Percentiles rank a stretch among this genome's conserved stretches.
Conservation (phyloP, 1,140 invertebrate genomes). For the Leucophenga varia region DNA sequence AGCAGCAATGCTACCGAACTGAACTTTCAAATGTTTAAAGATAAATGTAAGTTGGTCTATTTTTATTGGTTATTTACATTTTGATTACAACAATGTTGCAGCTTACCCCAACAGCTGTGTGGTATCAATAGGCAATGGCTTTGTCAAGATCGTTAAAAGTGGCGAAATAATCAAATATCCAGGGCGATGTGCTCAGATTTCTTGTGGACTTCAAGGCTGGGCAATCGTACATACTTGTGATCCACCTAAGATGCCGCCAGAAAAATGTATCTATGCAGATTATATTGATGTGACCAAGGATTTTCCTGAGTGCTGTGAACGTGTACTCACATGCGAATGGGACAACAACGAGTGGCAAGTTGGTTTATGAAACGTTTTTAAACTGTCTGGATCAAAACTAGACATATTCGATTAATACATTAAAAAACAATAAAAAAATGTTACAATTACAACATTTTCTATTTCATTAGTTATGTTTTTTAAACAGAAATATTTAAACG, state of each 20-base stretch:
- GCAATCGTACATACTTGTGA: slow-evolving; percentile 25
- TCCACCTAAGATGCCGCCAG: background rate
- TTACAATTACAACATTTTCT: too few species aligned
- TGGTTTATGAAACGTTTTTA: too few species aligned
- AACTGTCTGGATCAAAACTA: too few species aligned
- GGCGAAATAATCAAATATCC: slow-evolving; percentile 13
- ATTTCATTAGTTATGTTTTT: too few species aligned
- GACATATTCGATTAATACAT: too few species aligned
- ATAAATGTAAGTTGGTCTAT: background rate
- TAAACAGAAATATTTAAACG: too few species aligned
- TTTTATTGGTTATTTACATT: too few species aligned
- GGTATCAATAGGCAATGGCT: background rate
- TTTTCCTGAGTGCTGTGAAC: slow-evolving; percentile 23
- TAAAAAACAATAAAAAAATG: too few species aligned
- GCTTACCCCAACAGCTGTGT: slow-evolving; percentile 22
- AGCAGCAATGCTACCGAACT: too few species aligned
- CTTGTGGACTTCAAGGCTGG: slow-evolving; percentile 27
- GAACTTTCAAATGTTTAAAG: background rate
- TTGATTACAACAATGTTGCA: too few species aligned
- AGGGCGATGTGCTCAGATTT: slow-evolving; percentile 18
- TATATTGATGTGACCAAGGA: background rate
- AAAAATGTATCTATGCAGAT: slow-evolving; percentile 10
- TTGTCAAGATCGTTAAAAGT: background rate
- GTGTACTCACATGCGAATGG: slow-evolving; percentile 21
- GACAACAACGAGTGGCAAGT: too few species aligned